These are phyloP conservation scores for Anhinga rufa DNA, from an alignment of 2,113 vertebrate genomes.

Conservation along the genomic window DNA sequence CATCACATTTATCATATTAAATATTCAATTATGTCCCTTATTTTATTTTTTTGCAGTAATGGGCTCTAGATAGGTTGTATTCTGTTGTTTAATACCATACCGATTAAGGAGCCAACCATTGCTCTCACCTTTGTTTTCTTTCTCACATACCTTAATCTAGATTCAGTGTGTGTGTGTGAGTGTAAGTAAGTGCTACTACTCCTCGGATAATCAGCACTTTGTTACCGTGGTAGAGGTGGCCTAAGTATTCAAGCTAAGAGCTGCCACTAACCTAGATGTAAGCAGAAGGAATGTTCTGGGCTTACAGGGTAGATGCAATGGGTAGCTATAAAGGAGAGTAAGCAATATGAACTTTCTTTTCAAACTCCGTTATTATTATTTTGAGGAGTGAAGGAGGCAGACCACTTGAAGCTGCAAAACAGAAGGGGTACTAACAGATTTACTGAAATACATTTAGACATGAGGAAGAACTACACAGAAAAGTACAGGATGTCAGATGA, in stretches of 20 bases:
- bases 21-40: neutral
- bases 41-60: neutral
- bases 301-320: neutral
- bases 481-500: neutral
- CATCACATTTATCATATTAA: neutral
- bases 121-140: neutral
- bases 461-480: neutral
- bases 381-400: neutral
- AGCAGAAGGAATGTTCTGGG: neutral
- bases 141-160: neutral
- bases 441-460: neutral
- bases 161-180: neutral
- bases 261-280: neutral
- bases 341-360: neutral
- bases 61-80: neutral
- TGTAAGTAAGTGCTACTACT: neutral
- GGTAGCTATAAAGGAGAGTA: neutral
- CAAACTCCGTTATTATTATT: neutral
- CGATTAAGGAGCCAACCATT: neutral
- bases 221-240: neutral
- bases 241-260: neutral
- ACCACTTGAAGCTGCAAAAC: neutral
- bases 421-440: neutral
- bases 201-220: conserved; percentile 18
- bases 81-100: neutral